phyloP scores from a whole-genome alignment of 2,888 invertebrate genomes.

The Cremastobaeus sp. region DNA sequence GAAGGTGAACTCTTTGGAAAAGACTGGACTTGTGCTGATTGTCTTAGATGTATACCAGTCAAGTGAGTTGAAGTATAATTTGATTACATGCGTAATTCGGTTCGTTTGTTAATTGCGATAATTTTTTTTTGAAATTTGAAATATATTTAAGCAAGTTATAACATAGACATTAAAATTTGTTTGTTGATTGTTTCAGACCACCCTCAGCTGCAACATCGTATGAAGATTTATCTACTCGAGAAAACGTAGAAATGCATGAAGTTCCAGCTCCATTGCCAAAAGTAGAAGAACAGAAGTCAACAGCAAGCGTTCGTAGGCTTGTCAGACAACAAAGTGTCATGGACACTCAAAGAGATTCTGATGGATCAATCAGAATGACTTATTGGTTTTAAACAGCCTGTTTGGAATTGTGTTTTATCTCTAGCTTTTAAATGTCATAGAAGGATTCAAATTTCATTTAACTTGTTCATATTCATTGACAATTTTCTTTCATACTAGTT shows the following conservation, averaged over 20 bases:
- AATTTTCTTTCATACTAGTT: too few species aligned
- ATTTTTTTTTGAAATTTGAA: background rate
- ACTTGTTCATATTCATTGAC: background rate
- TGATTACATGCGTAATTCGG: too few species aligned
- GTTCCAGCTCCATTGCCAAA: constrained; percentile 66
- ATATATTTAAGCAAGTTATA: background rate
- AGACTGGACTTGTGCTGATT: too few species aligned
- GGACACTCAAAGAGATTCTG: constrained; percentile 88
- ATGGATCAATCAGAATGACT: constrained; percentile 90
- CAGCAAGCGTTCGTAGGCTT: constrained; percentile 80
- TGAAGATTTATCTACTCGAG: constrained; percentile 85
- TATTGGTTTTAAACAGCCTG: constrained; percentile 87
- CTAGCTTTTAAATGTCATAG: background rate
- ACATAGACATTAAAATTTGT: background rate
- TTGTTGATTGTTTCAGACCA: constrained; percentile 77
- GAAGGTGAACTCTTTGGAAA: too few species aligned
- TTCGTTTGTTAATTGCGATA: background rate
- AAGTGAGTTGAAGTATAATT: constrained; percentile 81
- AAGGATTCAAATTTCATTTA: background rate
- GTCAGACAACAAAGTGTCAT: constrained; percentile 88
- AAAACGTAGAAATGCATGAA: constrained; percentile 75
- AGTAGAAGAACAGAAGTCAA: constrained; percentile 63
- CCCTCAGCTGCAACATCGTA: constrained; percentile 82
- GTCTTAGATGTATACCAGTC: constrained; percentile 84
- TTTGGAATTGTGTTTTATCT: background rate